Conservation (phyloP, 2,888 invertebrate genomes). For the Latheticus oryzae region DNA sequence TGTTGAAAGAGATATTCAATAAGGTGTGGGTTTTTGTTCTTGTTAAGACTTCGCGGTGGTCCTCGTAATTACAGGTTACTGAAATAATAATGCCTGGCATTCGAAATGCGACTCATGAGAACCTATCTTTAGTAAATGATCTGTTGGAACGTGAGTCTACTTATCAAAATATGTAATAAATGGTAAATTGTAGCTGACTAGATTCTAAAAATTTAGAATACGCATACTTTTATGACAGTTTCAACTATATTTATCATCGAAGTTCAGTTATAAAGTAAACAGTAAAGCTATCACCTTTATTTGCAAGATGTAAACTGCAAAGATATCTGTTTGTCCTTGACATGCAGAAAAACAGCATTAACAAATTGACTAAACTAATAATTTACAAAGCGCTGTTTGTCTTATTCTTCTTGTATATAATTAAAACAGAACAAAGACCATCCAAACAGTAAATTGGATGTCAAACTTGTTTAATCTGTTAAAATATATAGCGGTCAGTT, state of each 20-base stretch:
- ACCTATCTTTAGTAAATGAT: slow-evolving; percentile 63
- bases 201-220: neutral
- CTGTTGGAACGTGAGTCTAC: slow-evolving; percentile 57
- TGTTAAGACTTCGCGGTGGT: slow-evolving; percentile 63
- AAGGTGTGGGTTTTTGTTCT: slow-evolving; percentile 55
- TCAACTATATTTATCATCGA: too few species aligned
- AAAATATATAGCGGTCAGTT: slow-evolving; percentile 59
- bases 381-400: slow-evolving; percentile 45
- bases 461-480: slow-evolving; percentile 60
- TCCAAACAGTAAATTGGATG: slow-evolving; percentile 60
- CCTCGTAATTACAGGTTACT: slow-evolving; percentile 63
- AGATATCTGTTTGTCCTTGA: slow-evolving; percentile 13
- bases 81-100: slow-evolving; percentile 63
- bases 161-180: slow-evolving; percentile 48
- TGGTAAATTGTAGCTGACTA: slow-evolving; percentile 12
- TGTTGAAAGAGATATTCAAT: slow-evolving; percentile 48
- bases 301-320: too few species aligned
- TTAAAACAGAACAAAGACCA: slow-evolving; percentile 54
- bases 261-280: too few species aligned
- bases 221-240: too few species aligned
- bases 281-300: too few species aligned
- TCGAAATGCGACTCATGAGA: slow-evolving; percentile 64
- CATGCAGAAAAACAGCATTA: slow-evolving; percentile 10
- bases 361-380: slow-evolving; percentile 40
- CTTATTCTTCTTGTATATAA: slow-evolving; percentile 45